A percentile compares a stretch with the other conserved stretches of the same genome.
phyloP scores from a whole-genome alignment of 2,113 vertebrate genomes.

The Pontoporia blainvillei region DNA sequence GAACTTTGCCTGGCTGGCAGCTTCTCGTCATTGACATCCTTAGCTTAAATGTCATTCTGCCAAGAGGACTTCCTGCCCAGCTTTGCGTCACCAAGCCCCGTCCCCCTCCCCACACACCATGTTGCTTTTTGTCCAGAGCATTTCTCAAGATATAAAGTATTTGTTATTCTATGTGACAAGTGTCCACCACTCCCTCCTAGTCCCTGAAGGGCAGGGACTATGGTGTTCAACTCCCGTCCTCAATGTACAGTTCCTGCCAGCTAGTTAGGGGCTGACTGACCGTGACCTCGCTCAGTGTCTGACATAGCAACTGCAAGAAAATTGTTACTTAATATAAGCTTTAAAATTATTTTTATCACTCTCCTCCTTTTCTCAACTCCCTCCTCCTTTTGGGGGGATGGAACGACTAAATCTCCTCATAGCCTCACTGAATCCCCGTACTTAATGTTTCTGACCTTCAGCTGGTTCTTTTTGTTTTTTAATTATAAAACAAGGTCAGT shows the following conservation, averaged over 20 bases:
- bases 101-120: neutral
- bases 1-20: neutral
- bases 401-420: neutral
- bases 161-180: neutral
- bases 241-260: neutral
- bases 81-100: neutral
- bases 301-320: neutral
- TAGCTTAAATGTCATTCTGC: neutral
- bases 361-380: neutral
- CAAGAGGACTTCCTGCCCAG: neutral
- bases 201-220: neutral
- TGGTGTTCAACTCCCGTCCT: neutral
- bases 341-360: neutral
- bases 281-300: neutral
- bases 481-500: neutral
- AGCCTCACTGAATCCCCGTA: neutral
- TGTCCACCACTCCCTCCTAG: neutral
- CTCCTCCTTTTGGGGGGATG: neutral
- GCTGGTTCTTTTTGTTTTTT: neutral
- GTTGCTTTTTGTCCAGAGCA: neutral
- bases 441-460: neutral
- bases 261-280: neutral
- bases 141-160: neutral
- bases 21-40: neutral
- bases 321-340: neutral